These are phyloP conservation scores for Rhabdornis inornatus DNA, from an alignment of 2,113 vertebrate species.

Conservation along the genomic window DNA sequence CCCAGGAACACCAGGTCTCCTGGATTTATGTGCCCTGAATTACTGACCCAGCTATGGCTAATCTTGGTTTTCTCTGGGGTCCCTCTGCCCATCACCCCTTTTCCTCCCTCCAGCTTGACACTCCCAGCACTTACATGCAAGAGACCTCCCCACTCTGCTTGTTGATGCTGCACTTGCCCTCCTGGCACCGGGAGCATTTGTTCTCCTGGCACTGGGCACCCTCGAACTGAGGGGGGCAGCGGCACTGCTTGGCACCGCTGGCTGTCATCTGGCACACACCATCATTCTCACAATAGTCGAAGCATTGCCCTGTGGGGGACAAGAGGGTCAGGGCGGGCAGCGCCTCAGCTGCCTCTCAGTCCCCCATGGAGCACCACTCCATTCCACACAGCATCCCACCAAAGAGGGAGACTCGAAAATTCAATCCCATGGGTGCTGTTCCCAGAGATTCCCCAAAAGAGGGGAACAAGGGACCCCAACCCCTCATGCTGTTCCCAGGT, in stretches of 20 bases:
- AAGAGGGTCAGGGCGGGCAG: not conserved
- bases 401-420: conserved; percentile 48
- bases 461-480: not conserved
- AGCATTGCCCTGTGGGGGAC: conserved; percentile 79
- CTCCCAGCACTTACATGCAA: conserved; percentile 79
- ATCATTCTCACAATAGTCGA: conserved; percentile 82
- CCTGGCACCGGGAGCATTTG: conserved; percentile 89
- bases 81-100: not conserved
- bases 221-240: conserved; percentile 79
- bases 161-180: conserved; percentile 80
- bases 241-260: conserved; percentile 80
- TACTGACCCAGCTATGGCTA: rapidly evolving
- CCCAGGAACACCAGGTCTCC: rapidly evolving
- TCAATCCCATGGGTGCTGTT: rapidly evolving
- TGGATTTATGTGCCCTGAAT: not conserved
- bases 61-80: rapidly evolving
- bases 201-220: conserved; percentile 82
- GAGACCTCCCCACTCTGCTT: conserved; percentile 78
- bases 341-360: rapidly evolving
- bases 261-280: conserved; percentile 84
- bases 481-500: not conserved
- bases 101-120: rapidly evolving
- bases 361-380: not conserved
- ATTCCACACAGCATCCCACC: not conserved
- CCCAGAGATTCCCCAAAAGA: not conserved